Conservation (phyloP, 2,888 invertebrate genomes). For the Ophion ellenae region DNA sequence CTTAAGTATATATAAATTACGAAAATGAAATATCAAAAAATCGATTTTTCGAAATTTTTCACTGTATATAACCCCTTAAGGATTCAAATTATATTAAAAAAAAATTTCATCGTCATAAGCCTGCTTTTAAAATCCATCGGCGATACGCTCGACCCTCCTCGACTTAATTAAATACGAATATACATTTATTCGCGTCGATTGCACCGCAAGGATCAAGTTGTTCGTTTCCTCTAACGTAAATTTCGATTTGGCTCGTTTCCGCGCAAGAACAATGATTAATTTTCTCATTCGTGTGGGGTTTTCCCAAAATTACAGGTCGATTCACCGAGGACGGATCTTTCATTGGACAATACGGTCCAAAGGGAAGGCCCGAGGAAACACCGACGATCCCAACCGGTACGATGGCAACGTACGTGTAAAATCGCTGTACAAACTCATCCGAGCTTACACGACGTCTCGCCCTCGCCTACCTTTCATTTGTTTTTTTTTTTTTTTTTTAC, state of each 20-base stretch:
- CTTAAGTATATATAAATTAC: no score
- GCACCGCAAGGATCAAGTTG: not conserved
- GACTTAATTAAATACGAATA: no score
- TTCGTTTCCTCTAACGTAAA: not conserved
- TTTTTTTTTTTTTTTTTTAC: constrained; percentile 31
- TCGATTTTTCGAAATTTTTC: no score
- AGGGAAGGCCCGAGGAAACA: constrained; percentile 84
- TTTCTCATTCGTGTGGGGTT: not conserved
- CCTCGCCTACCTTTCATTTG: constrained; percentile 25
- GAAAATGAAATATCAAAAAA: no score
- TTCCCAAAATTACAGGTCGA: constrained; percentile 86
- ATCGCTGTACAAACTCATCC: constrained; percentile 59
- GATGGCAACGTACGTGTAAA: constrained; percentile 88
- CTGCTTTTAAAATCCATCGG: no score
- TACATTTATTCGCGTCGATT: no score
- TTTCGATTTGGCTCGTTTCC: constrained; percentile 19
- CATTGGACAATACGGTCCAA: constrained; percentile 97
- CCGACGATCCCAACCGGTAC: constrained; percentile 85
- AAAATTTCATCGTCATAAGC: no score
- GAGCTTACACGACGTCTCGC: constrained; percentile 65
- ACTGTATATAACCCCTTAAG: no score
- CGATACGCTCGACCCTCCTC: no score
- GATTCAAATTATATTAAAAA: no score
- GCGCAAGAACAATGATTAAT: constrained; percentile 23
- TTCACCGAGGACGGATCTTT: constrained; percentile 99